Base-by-base conservation (phyloP, 2,888 invertebrate species). In the Crioceris asparagi region DNA sequence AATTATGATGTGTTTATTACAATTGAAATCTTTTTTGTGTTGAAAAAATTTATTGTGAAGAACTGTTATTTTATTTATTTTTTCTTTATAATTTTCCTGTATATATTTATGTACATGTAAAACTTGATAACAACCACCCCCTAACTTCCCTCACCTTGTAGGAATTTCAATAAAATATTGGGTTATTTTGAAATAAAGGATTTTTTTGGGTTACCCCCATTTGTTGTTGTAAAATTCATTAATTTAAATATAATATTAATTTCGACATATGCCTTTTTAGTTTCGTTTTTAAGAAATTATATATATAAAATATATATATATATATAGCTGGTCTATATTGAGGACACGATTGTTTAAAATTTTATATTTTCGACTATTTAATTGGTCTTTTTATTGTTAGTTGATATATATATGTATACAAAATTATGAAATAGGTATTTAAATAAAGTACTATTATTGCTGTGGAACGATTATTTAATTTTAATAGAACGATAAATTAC, bases 341-440 rank as follows among this genome's bases (percentile, higher is more conserved):
- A n/a, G n/a, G 29, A 38, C 34, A 39, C 42, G 38, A 46, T 44
- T 43, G 44, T 46, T 43, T 38, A 39, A 35, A 37, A 47, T 44
- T 47, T 47, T 49, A 45, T 45, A 40, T 45, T 47, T 48, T 48
- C 36, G 44, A 46, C 41, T 41, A 45, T 44, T 33, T 41, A 33
- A 36, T 31, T 31, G 38, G 43, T 48, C 45, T 42, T 45, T 43
- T 45, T 46, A 48, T 41, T 48, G 49, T 50, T 51, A 50, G 47
- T 50, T 51, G 29, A 29, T 30, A n/a, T n/a, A 39, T 39, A 48
- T 46, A 48, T 50, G 48, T 51, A 50, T 47, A 49, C 49, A 50
- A 47, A 49, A 46, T 42, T 50, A 47, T 50, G 49, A 45, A 43
- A 43, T 48, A 51, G 51, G 44, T 47, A 49, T 50, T 48, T 49